A percentile compares a stretch with the other conserved stretches of the same genome.
Evolutionary conservation across 2,797 vertebrate species (phyloP).

Genomic region (Muraenolepis orangiensis): DNA sequence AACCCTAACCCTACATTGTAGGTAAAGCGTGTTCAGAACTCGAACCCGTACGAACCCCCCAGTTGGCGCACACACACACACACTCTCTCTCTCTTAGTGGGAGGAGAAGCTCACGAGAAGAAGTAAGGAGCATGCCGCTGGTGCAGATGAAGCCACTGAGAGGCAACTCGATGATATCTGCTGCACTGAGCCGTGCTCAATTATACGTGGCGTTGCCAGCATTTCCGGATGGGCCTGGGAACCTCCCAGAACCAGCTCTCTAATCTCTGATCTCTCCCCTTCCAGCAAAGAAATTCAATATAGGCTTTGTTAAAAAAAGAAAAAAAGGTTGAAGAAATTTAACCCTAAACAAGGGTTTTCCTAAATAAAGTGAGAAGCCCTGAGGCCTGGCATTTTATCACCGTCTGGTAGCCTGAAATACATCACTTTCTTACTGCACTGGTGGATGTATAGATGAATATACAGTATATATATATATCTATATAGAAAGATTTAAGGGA

Average conservation of each 20-base stretch:
- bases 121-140: neutral
- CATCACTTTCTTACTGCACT: neutral
- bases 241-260: neutral
- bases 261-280: neutral
- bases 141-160: neutral
- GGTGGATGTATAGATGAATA: neutral
- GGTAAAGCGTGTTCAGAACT: neutral
- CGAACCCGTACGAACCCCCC: neutral
- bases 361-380: neutral
- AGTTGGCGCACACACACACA: neutral
- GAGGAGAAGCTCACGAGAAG: neutral
- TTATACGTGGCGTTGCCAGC: constrained; percentile 10
- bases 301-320: neutral
- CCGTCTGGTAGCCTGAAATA: neutral
- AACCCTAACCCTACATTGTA: too few species aligned
- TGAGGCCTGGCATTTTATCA: neutral
- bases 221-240: constrained; percentile 1
- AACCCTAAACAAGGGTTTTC: neutral
- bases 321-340: neutral
- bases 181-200: neutral
- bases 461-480: neutral
- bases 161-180: constrained; percentile 2
- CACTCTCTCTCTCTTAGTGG: neutral
- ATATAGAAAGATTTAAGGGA: neutral
- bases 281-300: constrained; percentile 8